Base-by-base conservation (phyloP, 1,140 invertebrate genomes). In the Trachymyrmex septentrionalis region DNA sequence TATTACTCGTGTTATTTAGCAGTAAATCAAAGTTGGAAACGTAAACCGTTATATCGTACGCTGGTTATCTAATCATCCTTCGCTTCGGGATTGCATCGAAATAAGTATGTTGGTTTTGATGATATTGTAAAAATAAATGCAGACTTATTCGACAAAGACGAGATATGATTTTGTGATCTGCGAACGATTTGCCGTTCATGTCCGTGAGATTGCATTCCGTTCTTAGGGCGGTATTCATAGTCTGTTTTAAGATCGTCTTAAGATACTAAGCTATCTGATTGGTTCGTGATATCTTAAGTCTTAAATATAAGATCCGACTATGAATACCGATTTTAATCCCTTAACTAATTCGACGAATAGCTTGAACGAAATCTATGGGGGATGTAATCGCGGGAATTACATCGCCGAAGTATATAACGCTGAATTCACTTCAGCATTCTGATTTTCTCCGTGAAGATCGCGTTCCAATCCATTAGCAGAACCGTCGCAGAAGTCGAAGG, bases 1-100 rank as follows among this genome's bases (percentile, higher is more conserved):
- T 50, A 81, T 88, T 59, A 55, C 27, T 57, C 27, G 57, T 80
- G 50, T 87, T 81, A 87, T 87, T 87, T 82, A 82, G 21, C 38
- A 48, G 24, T 82, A 61, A 82, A 82, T 82, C 64, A 81, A 81
- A 81, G 44, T 34, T 80, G 44, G 34, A 81, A 81, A 81, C 44
- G 21, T 57, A 44, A 53, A 44, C 50, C n/a, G 24, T 81, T 72
- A 81, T 72, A 81, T 81, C 67, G 30, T 24, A 50, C 16, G 19
- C 27, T 34, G n/a, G 7, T 44, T 53, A 81, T 50, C 66, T 66
- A 57, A 38, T 30, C 48, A 34, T 71, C 16, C 30, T 21, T 38
- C n/a, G 48, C 5, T 10, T 24, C 30, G 53, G 19, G 38, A 81
- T 81, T 72, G 64, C 77, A 38, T 71, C 16, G 50, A 72, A 72